Evolutionary conservation across 2,888 invertebrate genomes (phyloP).

Genomic region (Drosophila aldrichi): DNA sequence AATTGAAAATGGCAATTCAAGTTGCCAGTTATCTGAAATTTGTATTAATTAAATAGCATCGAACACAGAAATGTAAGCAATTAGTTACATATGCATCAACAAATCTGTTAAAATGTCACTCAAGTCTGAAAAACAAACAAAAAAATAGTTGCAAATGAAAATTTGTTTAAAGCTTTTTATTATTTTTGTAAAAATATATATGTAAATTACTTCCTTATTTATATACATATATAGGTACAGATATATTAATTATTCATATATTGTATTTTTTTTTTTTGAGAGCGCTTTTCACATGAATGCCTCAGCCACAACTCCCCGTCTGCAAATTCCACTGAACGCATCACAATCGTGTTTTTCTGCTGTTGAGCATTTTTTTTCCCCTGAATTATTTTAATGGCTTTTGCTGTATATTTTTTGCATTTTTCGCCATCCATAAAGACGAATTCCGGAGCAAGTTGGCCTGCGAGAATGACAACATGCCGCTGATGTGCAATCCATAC

Average conservation of each 20-base stretch:
- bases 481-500: conserved; percentile 94
- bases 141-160: neutral
- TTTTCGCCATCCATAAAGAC: conserved; percentile 88
- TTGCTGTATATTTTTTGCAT: conserved; percentile 20
- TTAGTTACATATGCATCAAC: conserved; percentile 11
- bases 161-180: neutral
- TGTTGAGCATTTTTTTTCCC: conserved; percentile 15
- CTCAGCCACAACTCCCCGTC: conserved; percentile 13
- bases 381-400: conserved; percentile 35
- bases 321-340: conserved; percentile 44
- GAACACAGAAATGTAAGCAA: neutral
- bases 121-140: neutral
- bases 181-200: neutral
- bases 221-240: neutral
- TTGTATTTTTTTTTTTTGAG: conserved; percentile 16
- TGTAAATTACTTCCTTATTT: neutral
- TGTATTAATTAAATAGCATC: conserved; percentile 2
- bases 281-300: neutral
- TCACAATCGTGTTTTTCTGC: conserved; percentile 33
- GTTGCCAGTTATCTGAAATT: neutral
- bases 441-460: conserved; percentile 97
- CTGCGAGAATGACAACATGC: conserved; percentile 95
- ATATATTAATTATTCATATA: neutral
- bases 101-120: neutral
- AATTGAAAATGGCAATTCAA: conserved; percentile 10